Percentiles rank a stretch among this genome's conserved stretches.
These are phyloP conservation scores for Serinus canaria DNA, from an alignment of 2,113 vertebrate species.

Conservation along the genomic window DNA sequence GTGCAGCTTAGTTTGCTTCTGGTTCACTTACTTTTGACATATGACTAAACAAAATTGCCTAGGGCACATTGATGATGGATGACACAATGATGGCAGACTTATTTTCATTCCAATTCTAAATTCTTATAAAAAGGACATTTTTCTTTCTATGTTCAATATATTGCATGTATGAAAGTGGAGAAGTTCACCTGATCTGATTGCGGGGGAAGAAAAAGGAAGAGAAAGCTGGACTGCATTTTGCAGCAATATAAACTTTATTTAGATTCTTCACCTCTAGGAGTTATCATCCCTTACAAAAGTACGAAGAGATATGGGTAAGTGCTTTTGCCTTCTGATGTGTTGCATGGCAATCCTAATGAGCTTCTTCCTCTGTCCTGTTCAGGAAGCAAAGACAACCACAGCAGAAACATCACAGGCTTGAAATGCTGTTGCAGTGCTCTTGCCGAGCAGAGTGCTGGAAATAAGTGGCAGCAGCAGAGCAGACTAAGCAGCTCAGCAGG, in stretches of 20 bases:
- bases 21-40: conserved; percentile 47
- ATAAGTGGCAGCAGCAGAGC: neutral
- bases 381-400: neutral
- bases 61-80: conserved; percentile 3
- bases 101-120: conserved; percentile 47
- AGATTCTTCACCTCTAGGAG: neutral
- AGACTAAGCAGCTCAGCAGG: accelerated
- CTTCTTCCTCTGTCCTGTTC: neutral
- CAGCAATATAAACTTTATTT: neutral
- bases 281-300: neutral
- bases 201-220: neutral
- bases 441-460: neutral
- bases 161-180: neutral
- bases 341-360: neutral
- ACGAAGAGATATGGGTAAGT: neutral
- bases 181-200: neutral
- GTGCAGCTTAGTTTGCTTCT: conserved; percentile 28
- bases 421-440: neutral
- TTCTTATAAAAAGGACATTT: conserved; percentile 16
- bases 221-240: neutral
- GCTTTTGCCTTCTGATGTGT: neutral
- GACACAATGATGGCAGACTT: conserved; percentile 10
- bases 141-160: neutral
- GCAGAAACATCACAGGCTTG: neutral
- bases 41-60: conserved; percentile 33